A percentile compares a stretch with the other conserved stretches of the same genome.
Conservation (phyloP, 2,113 vertebrate genomes). For the rat (Rattus norvegicus) region DNA sequence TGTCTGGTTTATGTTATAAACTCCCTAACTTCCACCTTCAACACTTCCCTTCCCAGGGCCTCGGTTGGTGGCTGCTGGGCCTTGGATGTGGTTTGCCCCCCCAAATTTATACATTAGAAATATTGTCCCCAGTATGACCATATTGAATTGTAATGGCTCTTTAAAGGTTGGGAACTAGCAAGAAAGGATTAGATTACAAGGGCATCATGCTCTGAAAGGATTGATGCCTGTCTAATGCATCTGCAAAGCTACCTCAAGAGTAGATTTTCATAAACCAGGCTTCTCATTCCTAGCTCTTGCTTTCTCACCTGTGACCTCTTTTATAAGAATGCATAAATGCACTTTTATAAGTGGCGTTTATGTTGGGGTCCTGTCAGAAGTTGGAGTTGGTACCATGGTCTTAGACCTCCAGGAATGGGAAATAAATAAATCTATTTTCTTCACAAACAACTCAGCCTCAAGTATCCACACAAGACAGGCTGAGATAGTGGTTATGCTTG, state of each 20-base stretch:
- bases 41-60: neutral
- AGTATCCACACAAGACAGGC: neutral
- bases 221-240: too few species aligned
- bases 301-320: neutral
- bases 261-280: neutral
- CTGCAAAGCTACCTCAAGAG: neutral
- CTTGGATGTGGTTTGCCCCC: neutral
- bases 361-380: neutral
- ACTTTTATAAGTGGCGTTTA: neutral
- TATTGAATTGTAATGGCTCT: neutral
- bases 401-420: neutral
- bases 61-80: neutral
- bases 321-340: neutral
- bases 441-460: neutral
- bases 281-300: neutral
- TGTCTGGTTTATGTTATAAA: neutral
- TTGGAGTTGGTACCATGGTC: neutral
- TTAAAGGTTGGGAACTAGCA: neutral
- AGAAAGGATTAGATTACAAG: neutral
- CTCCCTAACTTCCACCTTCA: neutral
- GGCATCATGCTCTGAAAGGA: neutral
- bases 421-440: neutral
- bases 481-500: neutral
- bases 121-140: neutral
- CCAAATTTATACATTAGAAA: neutral